These are phyloP conservation scores for Pachliopta kotzebuea DNA, from an alignment of 2,888 invertebrate species.

Conservation along the genomic window DNA sequence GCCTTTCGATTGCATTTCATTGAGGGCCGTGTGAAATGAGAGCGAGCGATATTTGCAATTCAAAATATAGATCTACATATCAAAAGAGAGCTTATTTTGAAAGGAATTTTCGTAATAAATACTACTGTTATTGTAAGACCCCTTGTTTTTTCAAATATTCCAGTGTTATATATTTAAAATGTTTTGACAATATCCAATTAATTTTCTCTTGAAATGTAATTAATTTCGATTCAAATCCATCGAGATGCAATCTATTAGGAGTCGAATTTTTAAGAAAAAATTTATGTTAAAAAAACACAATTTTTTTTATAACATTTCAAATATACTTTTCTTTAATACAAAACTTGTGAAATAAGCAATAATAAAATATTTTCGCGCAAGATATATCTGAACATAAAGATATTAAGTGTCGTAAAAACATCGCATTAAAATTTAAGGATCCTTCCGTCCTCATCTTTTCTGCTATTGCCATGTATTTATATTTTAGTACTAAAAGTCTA, in stretches of 20 bases:
- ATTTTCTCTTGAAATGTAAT: too few species aligned
- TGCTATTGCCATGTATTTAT: too few species aligned
- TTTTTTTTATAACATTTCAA: background rate
- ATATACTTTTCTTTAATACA: background rate
- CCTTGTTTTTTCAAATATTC: too few species aligned
- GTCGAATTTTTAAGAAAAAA: too few species aligned
- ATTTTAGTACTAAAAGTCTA: too few species aligned
- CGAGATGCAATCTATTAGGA: too few species aligned
- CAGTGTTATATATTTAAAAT: too few species aligned
- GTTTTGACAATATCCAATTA: too few species aligned
- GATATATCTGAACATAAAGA: slow-evolving; percentile 3
- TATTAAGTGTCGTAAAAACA: slow-evolving; percentile 9
- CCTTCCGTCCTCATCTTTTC: background rate
- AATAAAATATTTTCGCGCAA: slow-evolving; percentile 18
- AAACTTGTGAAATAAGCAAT: background rate
- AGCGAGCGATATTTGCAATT: slow-evolving; percentile 22
- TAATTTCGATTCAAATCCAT: too few species aligned
- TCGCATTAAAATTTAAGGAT: slow-evolving; percentile 15
- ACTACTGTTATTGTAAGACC: background rate
- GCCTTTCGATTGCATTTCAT: slow-evolving; percentile 20
- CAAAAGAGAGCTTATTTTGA: slow-evolving; percentile 14
- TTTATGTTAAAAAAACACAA: too few species aligned
- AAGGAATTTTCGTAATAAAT: slow-evolving; percentile 5
- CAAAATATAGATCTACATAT: slow-evolving; percentile 21
- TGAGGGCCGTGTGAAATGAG: slow-evolving; percentile 16